Conservation (phyloP, 2,888 invertebrate genomes). For the Polymixis lichenea region DNA sequence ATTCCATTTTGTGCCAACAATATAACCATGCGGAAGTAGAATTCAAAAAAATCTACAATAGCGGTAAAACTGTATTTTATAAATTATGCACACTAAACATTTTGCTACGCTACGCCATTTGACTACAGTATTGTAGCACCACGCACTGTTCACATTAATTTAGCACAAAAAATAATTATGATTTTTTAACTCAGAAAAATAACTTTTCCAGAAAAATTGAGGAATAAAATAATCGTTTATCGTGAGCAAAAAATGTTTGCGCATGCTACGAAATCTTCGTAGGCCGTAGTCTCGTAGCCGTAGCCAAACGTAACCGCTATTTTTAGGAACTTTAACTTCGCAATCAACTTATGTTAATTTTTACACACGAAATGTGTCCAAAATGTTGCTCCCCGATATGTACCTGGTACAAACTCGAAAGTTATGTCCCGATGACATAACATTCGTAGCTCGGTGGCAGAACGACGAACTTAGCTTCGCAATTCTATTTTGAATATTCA, state of each 20-base stretch:
- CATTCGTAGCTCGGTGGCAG: slow-evolving; percentile 51
- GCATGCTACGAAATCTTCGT: slow-evolving; percentile 34
- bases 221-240: background rate
- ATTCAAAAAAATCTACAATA: slow-evolving; percentile 29
- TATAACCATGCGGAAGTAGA: slow-evolving; percentile 40
- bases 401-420: slow-evolving; percentile 45
- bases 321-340: slow-evolving; percentile 16
- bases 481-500: slow-evolving; percentile 68
- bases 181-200: background rate
- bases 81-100: slow-evolving; percentile 26
- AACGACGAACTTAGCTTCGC: slow-evolving; percentile 63
- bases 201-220: too few species aligned
- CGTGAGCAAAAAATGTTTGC: background rate
- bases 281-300: slow-evolving; percentile 64
- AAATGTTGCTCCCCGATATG: slow-evolving; percentile 45
- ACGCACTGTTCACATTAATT: background rate
- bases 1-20: slow-evolving; percentile 26
- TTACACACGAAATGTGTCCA: slow-evolving; percentile 41
- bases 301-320: slow-evolving; percentile 32
- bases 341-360: slow-evolving; percentile 40
- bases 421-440: slow-evolving; percentile 68
- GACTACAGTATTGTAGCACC: slow-evolving; percentile 7
- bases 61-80: slow-evolving; percentile 43
- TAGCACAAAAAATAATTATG: background rate
- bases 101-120: slow-evolving; percentile 22